Conservation (phyloP, 2,113 vertebrate genomes). For the Periophthalmus modestus region DNA sequence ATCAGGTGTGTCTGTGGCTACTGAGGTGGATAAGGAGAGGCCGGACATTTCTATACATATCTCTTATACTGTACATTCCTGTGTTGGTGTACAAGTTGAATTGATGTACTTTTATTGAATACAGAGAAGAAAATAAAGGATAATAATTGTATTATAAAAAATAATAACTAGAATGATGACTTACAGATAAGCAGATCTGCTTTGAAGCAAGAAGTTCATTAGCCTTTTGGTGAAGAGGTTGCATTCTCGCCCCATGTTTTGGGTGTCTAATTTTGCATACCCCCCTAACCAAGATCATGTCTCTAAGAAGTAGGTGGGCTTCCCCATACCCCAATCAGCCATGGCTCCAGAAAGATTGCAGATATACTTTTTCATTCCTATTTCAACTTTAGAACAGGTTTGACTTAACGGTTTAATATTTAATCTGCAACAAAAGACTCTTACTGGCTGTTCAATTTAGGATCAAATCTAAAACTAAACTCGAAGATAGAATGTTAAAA, state of each 20-base stretch:
- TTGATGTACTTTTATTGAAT: not conserved
- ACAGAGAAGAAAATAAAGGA: not conserved
- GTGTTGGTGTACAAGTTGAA: not conserved
- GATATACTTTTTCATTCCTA: not conserved
- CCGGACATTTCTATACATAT: constrained; percentile 11
- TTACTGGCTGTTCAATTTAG: not conserved
- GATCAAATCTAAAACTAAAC: not conserved
- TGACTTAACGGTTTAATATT: not conserved
- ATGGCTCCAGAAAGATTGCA: not conserved
- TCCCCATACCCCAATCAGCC: not conserved
- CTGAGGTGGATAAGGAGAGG: constrained; percentile 17
- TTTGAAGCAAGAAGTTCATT: too few species aligned
- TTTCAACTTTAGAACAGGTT: not conserved
- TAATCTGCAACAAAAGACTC: not conserved
- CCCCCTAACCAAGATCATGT: not conserved
- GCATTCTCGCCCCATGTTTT: too few species aligned
- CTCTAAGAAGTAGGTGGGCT: not conserved
- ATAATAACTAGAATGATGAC: too few species aligned
- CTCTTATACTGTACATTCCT: not conserved
- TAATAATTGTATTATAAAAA: not conserved
- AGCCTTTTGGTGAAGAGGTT: too few species aligned
- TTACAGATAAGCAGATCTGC: too few species aligned
- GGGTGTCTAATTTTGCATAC: too few species aligned
- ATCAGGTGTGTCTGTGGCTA: constrained; percentile 59
- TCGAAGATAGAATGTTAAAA: not conserved